Evolutionary conservation across 2,797 vertebrate genomes (phyloP), one percentile per base, ranked within the genome.

Genomic region (Sebastes umbrosus): DNA sequence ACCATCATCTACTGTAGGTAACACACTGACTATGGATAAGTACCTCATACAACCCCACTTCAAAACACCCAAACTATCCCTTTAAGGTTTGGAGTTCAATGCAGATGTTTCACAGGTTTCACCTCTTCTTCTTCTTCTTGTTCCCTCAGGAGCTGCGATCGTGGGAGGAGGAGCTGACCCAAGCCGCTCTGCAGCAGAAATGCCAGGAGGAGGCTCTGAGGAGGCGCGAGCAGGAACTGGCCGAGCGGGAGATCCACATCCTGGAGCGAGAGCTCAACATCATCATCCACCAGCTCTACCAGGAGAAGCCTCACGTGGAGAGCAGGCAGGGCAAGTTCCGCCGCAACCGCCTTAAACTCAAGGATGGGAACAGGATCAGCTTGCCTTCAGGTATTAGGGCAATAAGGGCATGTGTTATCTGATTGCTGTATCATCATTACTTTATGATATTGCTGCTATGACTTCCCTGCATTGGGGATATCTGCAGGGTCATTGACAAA

Each of bases 271-370:
- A 99, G 80, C 97, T 99, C 68, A 98, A 99, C 90, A 97, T 99
- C 92, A 99, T 99, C 94, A 99, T 99, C 82, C 98, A 99, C 94
- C 98, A 99, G 92, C 95, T 99, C 73, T 98, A 98, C 94, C 97
- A 97, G 92, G 98, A 99, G 84, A 99, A 99, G 89, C 98, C 98
- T 25, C 96, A 96, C 0, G 98, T 99, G 84, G 98, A 98, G 94
- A 97, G 97, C 77, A 95, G 98, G 71, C 98, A 99, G 94, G 98
- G 98, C 82, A 99, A 98, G 90, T 99, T 99, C 93, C 95, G 97
- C 77, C 97, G 97, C 90, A 98, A 84, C 90, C 96, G 98, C 31
- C 96, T 99, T 36, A 99, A 98, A 91, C 94, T 99, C 59, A 97
- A 97, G 91, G 98, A 99, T 0, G 98, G 98, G 79, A 96, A 99